phyloP scores from a whole-genome alignment of 2,888 invertebrate species.

The Rotaria macrura region DNA sequence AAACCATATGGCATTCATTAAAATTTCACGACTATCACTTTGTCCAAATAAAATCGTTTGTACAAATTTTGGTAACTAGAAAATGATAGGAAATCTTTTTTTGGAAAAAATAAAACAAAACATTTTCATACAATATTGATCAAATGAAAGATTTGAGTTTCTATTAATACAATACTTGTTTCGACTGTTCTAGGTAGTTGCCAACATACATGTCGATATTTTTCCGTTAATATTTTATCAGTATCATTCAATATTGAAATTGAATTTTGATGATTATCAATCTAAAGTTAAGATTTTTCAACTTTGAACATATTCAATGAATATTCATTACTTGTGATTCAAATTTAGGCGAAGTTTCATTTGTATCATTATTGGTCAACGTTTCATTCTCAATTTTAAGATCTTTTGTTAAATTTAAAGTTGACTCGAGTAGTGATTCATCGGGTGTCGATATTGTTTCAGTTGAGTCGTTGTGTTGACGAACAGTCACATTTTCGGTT shows the following conservation, averaged over 20 bases:
- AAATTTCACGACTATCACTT: not conserved
- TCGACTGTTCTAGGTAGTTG: not conserved
- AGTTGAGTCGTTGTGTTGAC: not conserved
- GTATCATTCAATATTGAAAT: not conserved
- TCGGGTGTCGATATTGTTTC: not conserved
- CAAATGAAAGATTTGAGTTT: not conserved
- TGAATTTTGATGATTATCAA: not conserved
- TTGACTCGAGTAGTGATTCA: not conserved
- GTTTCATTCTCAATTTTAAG: not conserved
- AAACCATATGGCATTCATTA: not conserved
- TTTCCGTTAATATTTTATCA: not conserved
- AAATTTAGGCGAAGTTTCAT: too few relatives aligned
- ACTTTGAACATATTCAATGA: too few relatives aligned
- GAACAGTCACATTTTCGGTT: not conserved
- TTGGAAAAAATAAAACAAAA: not conserved
- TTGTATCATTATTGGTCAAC: not conserved
- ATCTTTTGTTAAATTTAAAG: not conserved
- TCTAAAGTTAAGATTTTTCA: not conserved
- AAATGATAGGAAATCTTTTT: not conserved
- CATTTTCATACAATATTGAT: not conserved
- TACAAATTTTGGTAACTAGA: constrained; percentile 2
- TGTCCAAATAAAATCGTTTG: not conserved
- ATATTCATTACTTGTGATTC: too few relatives aligned
- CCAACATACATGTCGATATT: not conserved
- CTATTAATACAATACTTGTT: constrained; percentile 1